Conservation (phyloP, 1,140 invertebrate genomes). For the Zaprionus vittiger region DNA sequence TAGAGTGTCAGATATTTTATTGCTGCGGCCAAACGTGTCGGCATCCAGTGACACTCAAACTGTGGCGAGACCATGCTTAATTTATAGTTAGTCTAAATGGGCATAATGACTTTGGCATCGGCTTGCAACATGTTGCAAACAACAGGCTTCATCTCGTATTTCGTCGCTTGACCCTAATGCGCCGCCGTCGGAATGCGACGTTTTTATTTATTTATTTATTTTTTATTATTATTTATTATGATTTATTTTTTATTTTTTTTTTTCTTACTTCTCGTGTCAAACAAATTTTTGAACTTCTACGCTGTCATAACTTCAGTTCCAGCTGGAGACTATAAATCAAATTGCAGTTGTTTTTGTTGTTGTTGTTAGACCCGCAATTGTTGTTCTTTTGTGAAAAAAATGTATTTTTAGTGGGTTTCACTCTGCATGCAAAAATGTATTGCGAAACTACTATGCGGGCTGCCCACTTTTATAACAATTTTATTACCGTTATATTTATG, state of each 20-base stretch:
- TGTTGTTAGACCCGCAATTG: conserved; percentile 22
- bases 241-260: conserved; percentile 4
- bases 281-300: conserved; percentile 45
- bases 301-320: conserved; percentile 48
- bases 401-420: conserved; percentile 2
- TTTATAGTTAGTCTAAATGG: conserved; percentile 24
- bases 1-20: conserved; percentile 30
- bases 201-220: conserved; percentile 29
- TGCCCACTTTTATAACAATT: not conserved
- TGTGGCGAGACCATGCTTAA: conserved; percentile 31
- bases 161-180: conserved; percentile 49
- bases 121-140: conserved; percentile 34
- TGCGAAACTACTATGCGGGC: conserved; percentile 10
- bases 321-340: conserved; percentile 44
- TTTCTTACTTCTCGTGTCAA: conserved; percentile 23
- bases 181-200: not conserved
- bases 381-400: conserved; percentile 22
- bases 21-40: conserved; percentile 25
- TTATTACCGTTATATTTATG: conserved; percentile 2
- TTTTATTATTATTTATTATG: conserved; percentile 14
- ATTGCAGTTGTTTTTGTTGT: conserved; percentile 9
- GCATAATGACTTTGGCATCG: conserved; percentile 8
- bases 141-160: conserved; percentile 20
- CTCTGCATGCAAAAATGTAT: not conserved
- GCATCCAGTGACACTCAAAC: conserved; percentile 37